Evolutionary conservation across 2,888 invertebrate species (phyloP).

Genomic region (Macaria liturata): DNA sequence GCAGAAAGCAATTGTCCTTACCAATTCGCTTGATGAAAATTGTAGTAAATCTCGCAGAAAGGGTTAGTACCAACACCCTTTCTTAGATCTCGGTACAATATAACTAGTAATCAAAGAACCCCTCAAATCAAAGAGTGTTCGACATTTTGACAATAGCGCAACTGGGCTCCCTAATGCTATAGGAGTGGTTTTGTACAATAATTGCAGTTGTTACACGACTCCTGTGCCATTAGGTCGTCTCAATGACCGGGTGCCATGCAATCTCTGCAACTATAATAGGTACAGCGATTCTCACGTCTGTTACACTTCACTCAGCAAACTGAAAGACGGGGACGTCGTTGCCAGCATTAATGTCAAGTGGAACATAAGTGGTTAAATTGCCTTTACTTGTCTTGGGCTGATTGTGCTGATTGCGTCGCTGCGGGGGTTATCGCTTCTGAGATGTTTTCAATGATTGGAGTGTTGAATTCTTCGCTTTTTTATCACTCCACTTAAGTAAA

Average conservation of each 20-base stretch:
- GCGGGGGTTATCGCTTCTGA: background rate
- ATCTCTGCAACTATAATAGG: background rate
- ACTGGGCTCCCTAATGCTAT: conserved; percentile 43
- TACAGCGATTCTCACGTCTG: conserved; percentile 45
- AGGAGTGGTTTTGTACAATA: conserved; percentile 47
- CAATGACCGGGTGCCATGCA: conserved; percentile 24
- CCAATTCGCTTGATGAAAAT: too few relatives aligned
- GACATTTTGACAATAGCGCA: conserved; percentile 50
- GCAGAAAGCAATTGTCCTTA: too few relatives aligned
- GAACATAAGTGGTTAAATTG: conserved; percentile 22
- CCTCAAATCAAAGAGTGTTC: conserved; percentile 38
- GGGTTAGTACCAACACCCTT: background rate
- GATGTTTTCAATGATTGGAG: too few relatives aligned
- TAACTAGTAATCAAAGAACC: conserved; percentile 13
- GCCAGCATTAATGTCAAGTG: conserved; percentile 21
- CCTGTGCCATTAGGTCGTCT: conserved; percentile 52
- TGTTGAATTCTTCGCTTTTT: too few relatives aligned
- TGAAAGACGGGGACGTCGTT: conserved; percentile 41
- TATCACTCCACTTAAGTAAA: too few relatives aligned
- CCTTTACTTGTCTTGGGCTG: conserved; percentile 1
- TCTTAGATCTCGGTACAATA: background rate
- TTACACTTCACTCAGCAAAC: conserved; percentile 47
- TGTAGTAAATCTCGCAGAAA: too few relatives aligned
- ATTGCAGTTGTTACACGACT: conserved; percentile 67
- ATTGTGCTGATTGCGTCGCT: conserved; percentile 6